Conservation (phyloP, 2,888 invertebrate genomes). For the Agrotis ipsilon region DNA sequence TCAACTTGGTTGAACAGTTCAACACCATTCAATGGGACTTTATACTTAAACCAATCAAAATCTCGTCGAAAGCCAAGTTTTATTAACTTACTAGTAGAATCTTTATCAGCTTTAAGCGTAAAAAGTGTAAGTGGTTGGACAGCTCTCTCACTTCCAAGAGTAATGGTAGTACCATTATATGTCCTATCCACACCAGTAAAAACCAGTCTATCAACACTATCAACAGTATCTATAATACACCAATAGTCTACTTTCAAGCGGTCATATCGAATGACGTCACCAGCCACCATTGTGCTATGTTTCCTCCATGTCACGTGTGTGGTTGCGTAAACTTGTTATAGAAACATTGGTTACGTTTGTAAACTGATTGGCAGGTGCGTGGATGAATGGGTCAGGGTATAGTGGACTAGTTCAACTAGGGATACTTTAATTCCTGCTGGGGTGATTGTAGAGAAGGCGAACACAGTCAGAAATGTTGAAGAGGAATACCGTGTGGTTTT, state of each 20-base stretch:
- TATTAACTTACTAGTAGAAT: not conserved
- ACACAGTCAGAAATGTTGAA: too few relatives aligned
- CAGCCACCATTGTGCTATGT: constrained; percentile 53
- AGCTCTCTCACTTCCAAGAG: constrained; percentile 12
- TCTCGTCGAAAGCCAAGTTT: not conserved
- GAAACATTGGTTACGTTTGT: constrained; percentile 60
- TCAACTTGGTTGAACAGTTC: too few relatives aligned
- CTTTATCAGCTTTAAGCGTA: constrained; percentile 2
- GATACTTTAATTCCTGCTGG: too few relatives aligned
- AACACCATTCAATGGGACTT: not conserved
- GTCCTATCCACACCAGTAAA: constrained; percentile 20
- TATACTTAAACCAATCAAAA: not conserved
- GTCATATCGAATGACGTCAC: constrained; percentile 58
- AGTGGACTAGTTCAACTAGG: constrained; percentile 3
- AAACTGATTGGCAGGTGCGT: constrained; percentile 54
- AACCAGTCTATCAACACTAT: constrained; percentile 20
- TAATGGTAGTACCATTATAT: not conserved
- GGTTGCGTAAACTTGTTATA: constrained; percentile 58
- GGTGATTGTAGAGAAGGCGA: not conserved
- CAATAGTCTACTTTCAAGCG: constrained; percentile 56
- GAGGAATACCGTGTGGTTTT: too few relatives aligned
- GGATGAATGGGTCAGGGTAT: constrained; percentile 6
- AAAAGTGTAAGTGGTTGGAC: constrained; percentile 30
- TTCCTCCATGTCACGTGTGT: constrained; percentile 60
- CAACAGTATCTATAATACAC: constrained; percentile 30